Percentiles rank a stretch among this genome's conserved stretches.
Conservation (phyloP, 1,140 invertebrate species). For the Nilaparvata lugens region DNA sequence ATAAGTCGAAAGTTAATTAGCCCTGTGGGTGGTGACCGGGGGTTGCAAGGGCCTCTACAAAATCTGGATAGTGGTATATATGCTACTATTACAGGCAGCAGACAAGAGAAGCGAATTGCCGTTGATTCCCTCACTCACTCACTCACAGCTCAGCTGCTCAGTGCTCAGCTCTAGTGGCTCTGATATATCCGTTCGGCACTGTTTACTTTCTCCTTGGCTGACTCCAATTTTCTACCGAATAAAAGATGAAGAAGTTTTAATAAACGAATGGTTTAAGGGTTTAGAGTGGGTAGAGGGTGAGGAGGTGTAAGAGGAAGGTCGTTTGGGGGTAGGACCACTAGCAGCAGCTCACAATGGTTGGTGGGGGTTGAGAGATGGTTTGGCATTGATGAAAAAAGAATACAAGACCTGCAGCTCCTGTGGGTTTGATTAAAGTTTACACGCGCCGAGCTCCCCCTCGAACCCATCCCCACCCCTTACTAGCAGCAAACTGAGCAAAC, state of each 20-base stretch:
- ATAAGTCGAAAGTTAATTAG: constrained; percentile 6
- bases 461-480: not conserved
- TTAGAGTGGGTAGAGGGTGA: constrained; percentile 18
- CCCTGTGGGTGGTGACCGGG: not conserved
- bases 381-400: constrained; percentile 13
- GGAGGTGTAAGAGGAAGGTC: constrained; percentile 20
- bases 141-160: not conserved
- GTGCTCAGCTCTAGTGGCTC: not conserved
- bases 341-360: not conserved
- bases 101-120: not conserved
- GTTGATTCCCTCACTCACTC: not conserved
- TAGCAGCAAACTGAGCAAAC: constrained; percentile 11
- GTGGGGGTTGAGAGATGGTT: not conserved
- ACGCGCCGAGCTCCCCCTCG: constrained; percentile 17
- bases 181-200: constrained; percentile 21
- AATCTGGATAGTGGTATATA: too few relatives aligned
- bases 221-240: constrained; percentile 36
- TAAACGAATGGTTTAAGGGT: constrained; percentile 33
- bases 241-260: constrained; percentile 37
- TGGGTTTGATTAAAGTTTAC: constrained; percentile 26
- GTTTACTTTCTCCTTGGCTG: constrained; percentile 34
- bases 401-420: constrained; percentile 9
- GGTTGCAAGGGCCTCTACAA: too few relatives aligned
- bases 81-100: too few relatives aligned
- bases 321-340: constrained; percentile 11